Conservation (phyloP, 2,113 vertebrate genomes). For the Connochaetes taurinus region DNA sequence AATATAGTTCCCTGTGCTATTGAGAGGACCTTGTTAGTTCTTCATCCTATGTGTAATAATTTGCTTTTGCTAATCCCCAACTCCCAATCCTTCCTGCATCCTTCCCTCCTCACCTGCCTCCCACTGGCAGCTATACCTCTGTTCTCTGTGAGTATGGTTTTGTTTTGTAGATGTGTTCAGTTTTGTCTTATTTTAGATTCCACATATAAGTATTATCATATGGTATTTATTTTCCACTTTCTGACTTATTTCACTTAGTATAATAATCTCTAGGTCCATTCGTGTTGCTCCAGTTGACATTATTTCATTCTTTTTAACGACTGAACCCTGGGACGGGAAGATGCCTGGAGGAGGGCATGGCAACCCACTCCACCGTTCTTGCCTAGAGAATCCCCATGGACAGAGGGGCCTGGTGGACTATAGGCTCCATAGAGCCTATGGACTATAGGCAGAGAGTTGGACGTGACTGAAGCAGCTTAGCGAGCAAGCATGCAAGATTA, state of each 20-base stretch:
- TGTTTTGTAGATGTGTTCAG: not conserved
- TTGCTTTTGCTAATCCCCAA: not conserved
- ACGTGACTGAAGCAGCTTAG: not conserved
- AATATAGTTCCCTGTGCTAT: not conserved
- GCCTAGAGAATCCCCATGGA: not conserved
- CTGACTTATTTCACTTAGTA: not conserved
- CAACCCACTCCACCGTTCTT: not conserved
- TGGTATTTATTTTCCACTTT: not conserved
- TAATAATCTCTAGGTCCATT: not conserved
- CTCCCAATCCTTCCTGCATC: not conserved
- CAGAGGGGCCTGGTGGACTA: not conserved
- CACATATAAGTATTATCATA: not conserved
- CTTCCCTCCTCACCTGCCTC: not conserved
- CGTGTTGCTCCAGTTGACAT: not conserved
- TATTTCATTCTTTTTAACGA: not conserved
- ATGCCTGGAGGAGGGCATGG: not conserved
- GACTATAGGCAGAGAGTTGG: not conserved
- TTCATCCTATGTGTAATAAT: not conserved
- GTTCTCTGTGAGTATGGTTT: not conserved
- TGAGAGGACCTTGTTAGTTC: not conserved
- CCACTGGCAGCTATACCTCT: not conserved
- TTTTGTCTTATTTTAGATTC: not conserved
- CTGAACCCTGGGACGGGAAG: not conserved
- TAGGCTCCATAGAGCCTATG: not conserved
- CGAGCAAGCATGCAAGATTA: not conserved